Conservation (phyloP, 2,888 invertebrate genomes). For the Serrognathus titanus region DNA sequence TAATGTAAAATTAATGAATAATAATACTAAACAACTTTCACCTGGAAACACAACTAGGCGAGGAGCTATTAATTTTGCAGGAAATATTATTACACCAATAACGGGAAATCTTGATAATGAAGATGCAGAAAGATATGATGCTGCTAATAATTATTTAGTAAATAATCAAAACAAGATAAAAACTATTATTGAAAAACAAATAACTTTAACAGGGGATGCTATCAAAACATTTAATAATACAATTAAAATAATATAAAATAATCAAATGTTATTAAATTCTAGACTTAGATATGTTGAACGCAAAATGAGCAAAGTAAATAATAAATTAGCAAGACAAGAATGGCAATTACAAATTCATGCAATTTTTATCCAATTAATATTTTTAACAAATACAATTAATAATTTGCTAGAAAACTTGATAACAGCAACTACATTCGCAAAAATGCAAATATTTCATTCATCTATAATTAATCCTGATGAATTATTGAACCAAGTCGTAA, state of each 20-base stretch:
- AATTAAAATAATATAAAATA: neutral
- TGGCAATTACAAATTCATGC: neutral
- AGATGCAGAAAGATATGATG: conserved; percentile 7
- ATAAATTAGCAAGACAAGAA: neutral
- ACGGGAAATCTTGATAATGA: conserved; percentile 11
- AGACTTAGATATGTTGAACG: neutral
- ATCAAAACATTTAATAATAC: neutral
- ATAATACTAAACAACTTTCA: neutral
- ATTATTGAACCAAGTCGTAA: neutral
- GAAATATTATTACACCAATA: conserved; percentile 7
- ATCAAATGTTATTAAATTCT: conserved; percentile 1
- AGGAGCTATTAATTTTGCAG: conserved; percentile 7
- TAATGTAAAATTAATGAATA: conserved; percentile 3
- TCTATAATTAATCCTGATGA: neutral
- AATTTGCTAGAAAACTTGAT: neutral
- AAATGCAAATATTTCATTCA: conserved; percentile 1
- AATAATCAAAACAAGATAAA: conserved; percentile 2
- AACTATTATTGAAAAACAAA: conserved; percentile 1
- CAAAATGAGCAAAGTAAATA: neutral
- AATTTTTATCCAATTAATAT: neutral
- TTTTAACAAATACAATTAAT: conserved; percentile 2
- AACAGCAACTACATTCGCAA: conserved; percentile 1
- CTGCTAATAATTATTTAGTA: neutral
- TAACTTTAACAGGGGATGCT: neutral
- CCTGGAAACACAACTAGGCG: conserved; percentile 4